phyloP scores from a whole-genome alignment of 2,113 vertebrate species.

The Antechinus stuartii region DNA sequence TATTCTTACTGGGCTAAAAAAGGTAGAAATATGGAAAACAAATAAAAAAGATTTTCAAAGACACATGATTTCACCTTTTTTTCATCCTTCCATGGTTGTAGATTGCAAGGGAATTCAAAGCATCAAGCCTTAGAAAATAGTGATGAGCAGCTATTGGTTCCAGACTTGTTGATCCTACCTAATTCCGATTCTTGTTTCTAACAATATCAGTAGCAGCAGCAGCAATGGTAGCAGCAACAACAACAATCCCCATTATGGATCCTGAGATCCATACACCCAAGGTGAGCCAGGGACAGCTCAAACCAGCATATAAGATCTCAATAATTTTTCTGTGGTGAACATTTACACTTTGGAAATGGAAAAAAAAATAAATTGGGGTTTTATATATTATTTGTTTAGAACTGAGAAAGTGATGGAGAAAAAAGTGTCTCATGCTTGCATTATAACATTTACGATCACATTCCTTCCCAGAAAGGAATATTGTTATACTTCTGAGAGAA shows the following conservation, averaged over 20 bases:
- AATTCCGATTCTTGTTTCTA: background rate
- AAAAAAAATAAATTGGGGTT: background rate
- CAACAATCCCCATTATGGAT: background rate
- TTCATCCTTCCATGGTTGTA: background rate
- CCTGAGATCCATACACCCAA: background rate
- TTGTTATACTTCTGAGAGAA: background rate
- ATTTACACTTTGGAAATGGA: background rate
- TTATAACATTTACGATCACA: background rate
- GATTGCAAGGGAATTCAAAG: background rate
- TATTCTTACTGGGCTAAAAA: background rate
- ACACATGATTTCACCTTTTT: background rate
- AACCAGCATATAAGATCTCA: background rate
- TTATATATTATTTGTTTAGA: background rate
- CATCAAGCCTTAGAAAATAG: background rate
- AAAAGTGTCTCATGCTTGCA: background rate
- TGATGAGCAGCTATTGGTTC: background rate
- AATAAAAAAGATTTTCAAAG: background rate
- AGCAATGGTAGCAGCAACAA: too few relatives aligned
- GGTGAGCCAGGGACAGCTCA: background rate
- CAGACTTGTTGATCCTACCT: background rate
- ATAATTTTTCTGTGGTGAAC: background rate
- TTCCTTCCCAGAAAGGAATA: background rate
- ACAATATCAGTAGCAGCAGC: background rate
- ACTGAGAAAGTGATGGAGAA: background rate
- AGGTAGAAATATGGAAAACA: background rate